Base-by-base conservation (phyloP, 1,140 invertebrate genomes). In the Formica selysi region DNA sequence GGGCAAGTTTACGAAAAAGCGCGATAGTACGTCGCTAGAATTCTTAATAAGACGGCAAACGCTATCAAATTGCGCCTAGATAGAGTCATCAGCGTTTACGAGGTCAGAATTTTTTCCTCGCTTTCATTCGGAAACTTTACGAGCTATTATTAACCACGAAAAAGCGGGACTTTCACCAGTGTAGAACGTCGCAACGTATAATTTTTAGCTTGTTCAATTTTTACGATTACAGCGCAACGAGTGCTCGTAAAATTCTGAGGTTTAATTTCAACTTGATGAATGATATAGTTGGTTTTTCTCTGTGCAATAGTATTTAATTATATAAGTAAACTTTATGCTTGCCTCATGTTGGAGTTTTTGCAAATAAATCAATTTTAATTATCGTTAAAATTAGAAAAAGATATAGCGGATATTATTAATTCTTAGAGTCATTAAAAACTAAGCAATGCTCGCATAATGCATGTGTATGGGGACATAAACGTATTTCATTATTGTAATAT, bases 21-120 rank as follows among this genome's bases (percentile, higher is more conserved):
- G 38, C 29, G 29, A 68, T 57, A 85, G n/a, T 22, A 85, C 67
- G 87, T 80, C 54, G 36, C 13, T 44, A 11, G 88, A 89, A 89
- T 89, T 36, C 61, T 59, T 88, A 88, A 89, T 59, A 54, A 86
- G 76, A 22, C 36, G 8, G 22, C 22, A 36, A 26, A n/a, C 29
- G 36, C 68, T 51, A 59, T 73, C 68, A 38, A 70, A 83, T 57
- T 57, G 48, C 26, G 44, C 41, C 26, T 61, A 74, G 67, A 71
- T 71, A 61, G 59, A 74, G 54, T 73, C 54, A 32, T 44, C 22
- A n/a, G 16, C 2, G 6, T 13, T 48, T 51, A 19, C 3, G 0
- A 36, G n/a, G 51, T 44, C n/a, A 11, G 51, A 74, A 74, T 38
- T 59, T 32, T 57, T 74, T 36, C 16, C 79, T 44, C 36, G 22